Percentiles rank a stretch among this genome's conserved stretches.
Evolutionary conservation across 2,888 invertebrate genomes (phyloP).

Genomic region (Caenorhabditis sulstoni): DNA sequence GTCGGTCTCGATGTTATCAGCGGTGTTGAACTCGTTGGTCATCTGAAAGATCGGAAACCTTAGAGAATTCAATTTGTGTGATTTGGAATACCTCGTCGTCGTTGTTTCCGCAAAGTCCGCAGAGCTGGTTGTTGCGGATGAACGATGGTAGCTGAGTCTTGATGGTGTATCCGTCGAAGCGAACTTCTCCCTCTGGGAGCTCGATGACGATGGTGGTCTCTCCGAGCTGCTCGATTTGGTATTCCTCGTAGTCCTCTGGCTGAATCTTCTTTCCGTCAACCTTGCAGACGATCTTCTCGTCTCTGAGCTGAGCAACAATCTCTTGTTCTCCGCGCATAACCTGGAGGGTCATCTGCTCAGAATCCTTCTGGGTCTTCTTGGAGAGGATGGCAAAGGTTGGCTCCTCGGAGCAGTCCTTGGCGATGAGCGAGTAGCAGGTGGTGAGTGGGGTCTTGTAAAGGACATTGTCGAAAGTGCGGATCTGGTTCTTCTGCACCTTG

Average conservation of each 20-base stretch:
- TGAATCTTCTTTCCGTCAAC: slow-evolving; percentile 63
- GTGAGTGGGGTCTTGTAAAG: slow-evolving; percentile 75
- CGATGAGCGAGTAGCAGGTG: slow-evolving; percentile 81
- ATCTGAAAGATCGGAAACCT: slow-evolving; percentile 29
- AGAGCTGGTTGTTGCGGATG: slow-evolving; percentile 70
- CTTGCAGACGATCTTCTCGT: slow-evolving; percentile 53
- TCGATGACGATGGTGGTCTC: slow-evolving; percentile 64
- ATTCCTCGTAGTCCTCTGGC: slow-evolving; percentile 9
- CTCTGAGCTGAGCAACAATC: slow-evolving; percentile 52
- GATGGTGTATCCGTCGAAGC: slow-evolving; percentile 74
- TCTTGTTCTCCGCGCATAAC: slow-evolving; percentile 57
- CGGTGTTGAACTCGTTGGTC: slow-evolving; percentile 72
- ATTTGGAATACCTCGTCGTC: slow-evolving; percentile 73
- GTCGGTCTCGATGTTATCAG: slow-evolving; percentile 68
- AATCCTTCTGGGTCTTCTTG: slow-evolving; percentile 73
- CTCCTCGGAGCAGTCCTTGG: slow-evolving; percentile 81
- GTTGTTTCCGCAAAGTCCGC: slow-evolving; percentile 80
- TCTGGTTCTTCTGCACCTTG: slow-evolving; percentile 60
- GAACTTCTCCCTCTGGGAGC: slow-evolving; percentile 71
- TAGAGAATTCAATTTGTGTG: too few relatives aligned
- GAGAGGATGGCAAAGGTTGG: slow-evolving; percentile 81
- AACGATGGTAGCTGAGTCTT: slow-evolving; percentile 66
- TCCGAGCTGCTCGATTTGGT: slow-evolving; percentile 44
- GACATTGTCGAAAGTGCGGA: slow-evolving; percentile 79
- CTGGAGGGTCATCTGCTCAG: slow-evolving; percentile 67